phyloP scores from a whole-genome alignment of 1,140 invertebrate genomes.

The Drosophila eugracilis region DNA sequence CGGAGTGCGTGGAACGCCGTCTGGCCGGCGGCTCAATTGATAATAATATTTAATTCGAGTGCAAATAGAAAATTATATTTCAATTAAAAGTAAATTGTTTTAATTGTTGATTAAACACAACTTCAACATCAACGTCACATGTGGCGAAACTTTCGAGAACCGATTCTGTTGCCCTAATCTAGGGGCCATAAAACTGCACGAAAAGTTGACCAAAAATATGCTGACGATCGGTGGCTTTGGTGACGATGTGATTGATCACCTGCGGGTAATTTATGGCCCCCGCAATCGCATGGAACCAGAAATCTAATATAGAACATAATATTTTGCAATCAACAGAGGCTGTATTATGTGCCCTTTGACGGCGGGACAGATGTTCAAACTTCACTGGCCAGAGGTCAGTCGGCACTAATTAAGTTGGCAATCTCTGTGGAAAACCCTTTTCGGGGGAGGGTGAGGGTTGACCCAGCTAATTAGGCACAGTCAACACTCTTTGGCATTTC shows the following conservation, averaged over 20 bases:
- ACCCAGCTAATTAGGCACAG: slow-evolving; percentile 56
- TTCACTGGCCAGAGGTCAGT: slow-evolving; percentile 45
- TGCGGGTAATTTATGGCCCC: slow-evolving; percentile 50
- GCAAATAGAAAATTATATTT: slow-evolving; percentile 83
- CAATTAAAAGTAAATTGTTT: slow-evolving; percentile 83
- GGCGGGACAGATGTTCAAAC: slow-evolving; percentile 35
- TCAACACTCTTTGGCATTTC: slow-evolving; percentile 48
- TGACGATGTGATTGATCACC: slow-evolving; percentile 77
- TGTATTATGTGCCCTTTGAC: not conserved
- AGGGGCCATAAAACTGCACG: slow-evolving; percentile 57
- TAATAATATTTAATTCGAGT: slow-evolving; percentile 80
- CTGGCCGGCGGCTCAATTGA: slow-evolving; percentile 68
- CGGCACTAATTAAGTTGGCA: slow-evolving; percentile 53
- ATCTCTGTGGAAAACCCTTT: slow-evolving; percentile 35
- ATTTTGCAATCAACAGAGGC: slow-evolving; percentile 37
- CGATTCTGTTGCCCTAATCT: slow-evolving; percentile 44
- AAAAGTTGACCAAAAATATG: slow-evolving; percentile 35
- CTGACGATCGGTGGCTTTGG: slow-evolving; percentile 48
- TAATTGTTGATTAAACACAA: slow-evolving; percentile 76
- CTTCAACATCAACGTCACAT: slow-evolving; percentile 48
- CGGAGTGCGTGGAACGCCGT: slow-evolving; percentile 47
- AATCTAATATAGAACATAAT: slow-evolving; percentile 16
- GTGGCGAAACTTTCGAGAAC: slow-evolving; percentile 47
- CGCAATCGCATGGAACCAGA: slow-evolving; percentile 17
- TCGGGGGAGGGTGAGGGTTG: slow-evolving; percentile 38